Evolutionary conservation across 2,888 invertebrate species (phyloP), one percentile per base, ranked within the genome.

Genomic region (Hybos culiciformis): DNA sequence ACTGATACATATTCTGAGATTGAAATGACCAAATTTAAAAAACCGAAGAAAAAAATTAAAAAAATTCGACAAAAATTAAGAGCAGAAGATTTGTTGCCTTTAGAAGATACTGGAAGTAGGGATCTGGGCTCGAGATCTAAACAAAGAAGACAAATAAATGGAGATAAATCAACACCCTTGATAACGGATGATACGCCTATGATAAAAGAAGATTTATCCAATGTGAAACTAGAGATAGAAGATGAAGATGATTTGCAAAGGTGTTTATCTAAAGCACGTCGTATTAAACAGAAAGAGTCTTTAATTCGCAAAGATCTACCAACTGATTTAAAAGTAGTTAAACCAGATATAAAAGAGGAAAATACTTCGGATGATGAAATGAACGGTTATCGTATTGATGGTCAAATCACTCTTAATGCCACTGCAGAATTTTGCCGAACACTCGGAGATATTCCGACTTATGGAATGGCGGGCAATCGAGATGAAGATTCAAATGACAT

Each of bases 351-450:
- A 29, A 76, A 77, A 57, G 51, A 51, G 5, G 66, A 66, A 38
- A 59, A 55, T 5, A 31, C n/a, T 3, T 36, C 21, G 9, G 15
- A 19, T 38, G 41, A 38, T 12, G n/a, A 31, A 20, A 34, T 44
- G 23, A 39, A 66, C 33, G 67, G 67, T 7, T 70, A 72, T 51
- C 61, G 63, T 17, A 59, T 47, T 3, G 58, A 71, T 40, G 70
- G 69, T 4, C 73, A 75, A 52, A 93, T 94, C 57, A 77, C 83
- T 44, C 69, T 96, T 43, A 92, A 96, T 70, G 82, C 91, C 2
- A 94, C 93, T 1, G 93, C 94, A 0, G 96, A 96, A 72, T 96
- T 96, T 70, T 96, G 96, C 60, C 78, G 94, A 55, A 91, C 92
- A 37, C 73, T 96, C 7, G 92, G 94, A 2, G 93, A 94, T 62